Evolutionary conservation across 2,888 invertebrate genomes (phyloP).

Genomic region (Agrenia bidenticulata): DNA sequence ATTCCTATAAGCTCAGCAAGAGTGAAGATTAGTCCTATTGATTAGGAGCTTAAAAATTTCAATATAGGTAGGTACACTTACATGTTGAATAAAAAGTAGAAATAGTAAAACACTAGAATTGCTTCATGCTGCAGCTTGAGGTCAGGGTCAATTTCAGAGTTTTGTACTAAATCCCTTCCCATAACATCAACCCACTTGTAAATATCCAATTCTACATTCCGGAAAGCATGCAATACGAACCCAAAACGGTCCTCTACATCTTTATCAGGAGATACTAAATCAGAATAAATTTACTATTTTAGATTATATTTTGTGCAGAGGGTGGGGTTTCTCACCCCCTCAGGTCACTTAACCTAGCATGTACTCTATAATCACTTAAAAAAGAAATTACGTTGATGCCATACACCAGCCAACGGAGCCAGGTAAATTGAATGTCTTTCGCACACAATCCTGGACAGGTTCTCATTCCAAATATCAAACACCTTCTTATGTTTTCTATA

Average conservation of each 20-base stretch:
- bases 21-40: too few relatives aligned
- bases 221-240: conserved; percentile 2
- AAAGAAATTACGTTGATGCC: background rate
- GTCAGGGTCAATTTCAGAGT: background rate
- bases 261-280: background rate
- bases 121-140: conserved; percentile 8
- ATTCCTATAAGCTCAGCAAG: conserved; percentile 16
- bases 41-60: too few relatives aligned
- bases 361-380: too few relatives aligned
- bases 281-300: too few relatives aligned
- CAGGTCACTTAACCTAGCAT: too few relatives aligned
- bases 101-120: conserved; percentile 24
- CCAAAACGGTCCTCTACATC: background rate
- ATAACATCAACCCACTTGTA: conserved; percentile 14
- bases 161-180: background rate
- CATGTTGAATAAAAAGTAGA: conserved; percentile 22
- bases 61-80: conserved; percentile 8
- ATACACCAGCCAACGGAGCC: conserved; percentile 9
- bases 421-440: conserved; percentile 10
- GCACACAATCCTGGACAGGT: conserved; percentile 19
- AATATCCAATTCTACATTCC: conserved; percentile 15
- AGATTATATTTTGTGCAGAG: too few relatives aligned
- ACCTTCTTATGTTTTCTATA: conserved; percentile 15
- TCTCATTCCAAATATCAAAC: conserved; percentile 28
- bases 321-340: too few relatives aligned